Conservation (phyloP, 2,797 vertebrate species). For the Cephalopachus bancanus region DNA sequence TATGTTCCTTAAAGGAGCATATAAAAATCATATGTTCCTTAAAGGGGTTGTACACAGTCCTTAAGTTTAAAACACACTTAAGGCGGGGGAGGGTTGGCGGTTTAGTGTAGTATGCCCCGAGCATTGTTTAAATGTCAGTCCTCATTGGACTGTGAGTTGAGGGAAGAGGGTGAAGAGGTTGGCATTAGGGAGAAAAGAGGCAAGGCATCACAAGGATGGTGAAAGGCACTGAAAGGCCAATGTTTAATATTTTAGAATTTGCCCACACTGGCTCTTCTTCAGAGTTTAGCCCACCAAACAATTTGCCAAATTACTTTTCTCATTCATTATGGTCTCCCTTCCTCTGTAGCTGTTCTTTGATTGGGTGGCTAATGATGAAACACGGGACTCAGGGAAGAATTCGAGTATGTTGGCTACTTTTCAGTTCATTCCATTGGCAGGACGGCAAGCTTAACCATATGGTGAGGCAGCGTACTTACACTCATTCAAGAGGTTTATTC, state of each 20-base stretch:
- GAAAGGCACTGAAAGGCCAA: background rate
- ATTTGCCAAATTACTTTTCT: conserved; percentile 33
- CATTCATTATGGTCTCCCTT: conserved; percentile 2
- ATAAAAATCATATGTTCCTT: background rate
- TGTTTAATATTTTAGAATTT: conserved; percentile 43
- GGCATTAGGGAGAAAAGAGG: background rate
- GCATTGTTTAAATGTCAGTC: background rate
- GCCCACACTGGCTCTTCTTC: background rate
- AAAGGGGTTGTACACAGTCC: background rate
- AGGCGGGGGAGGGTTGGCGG: no score
- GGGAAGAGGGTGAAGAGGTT: background rate
- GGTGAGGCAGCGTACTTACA: conserved; percentile 89
- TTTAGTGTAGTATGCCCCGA: background rate
- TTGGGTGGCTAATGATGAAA: conserved; percentile 76
- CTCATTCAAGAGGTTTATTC: conserved; percentile 91
- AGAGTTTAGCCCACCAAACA: conserved; percentile 21
- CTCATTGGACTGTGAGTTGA: background rate
- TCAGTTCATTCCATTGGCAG: conserved; percentile 89
- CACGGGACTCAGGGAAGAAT: conserved; percentile 62
- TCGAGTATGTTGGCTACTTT: conserved; percentile 81
- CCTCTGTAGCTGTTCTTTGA: conserved; percentile 56
- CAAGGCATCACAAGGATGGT: background rate
- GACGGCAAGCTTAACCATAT: conserved; percentile 90
- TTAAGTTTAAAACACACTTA: background rate
- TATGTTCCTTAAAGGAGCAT: background rate